Percentiles rank a stretch among this genome's conserved stretches.
These are phyloP conservation scores for Equus przewalskii DNA, from an alignment of 2,113 vertebrate genomes.

Conservation along the genomic window DNA sequence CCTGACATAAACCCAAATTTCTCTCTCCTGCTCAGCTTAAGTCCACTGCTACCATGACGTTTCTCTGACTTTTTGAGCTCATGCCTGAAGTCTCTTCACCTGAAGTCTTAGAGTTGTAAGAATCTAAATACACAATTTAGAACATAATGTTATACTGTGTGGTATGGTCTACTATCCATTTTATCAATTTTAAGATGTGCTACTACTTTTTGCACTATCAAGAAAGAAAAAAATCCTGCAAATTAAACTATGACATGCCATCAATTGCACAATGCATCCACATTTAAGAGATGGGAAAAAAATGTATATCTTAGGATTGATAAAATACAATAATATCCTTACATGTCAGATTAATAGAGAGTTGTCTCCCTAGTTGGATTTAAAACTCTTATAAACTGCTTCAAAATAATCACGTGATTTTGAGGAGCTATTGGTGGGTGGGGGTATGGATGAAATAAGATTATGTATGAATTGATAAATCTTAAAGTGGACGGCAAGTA, in stretches of 20 bases:
- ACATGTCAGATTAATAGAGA: not conserved
- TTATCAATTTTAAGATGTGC: not conserved
- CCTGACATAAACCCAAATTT: not conserved
- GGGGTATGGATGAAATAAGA: not conserved
- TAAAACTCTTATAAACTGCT: not conserved
- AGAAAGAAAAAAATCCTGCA: slow-evolving; percentile 33
- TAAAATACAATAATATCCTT: not conserved
- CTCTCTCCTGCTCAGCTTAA: not conserved
- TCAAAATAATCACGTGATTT: not conserved
- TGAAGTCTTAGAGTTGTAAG: not conserved
- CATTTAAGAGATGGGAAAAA: not conserved
- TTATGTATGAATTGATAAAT: not conserved
- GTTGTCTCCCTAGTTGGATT: not conserved
- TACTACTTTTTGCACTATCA: not conserved
- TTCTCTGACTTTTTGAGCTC: not conserved
- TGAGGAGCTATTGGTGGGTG: not conserved
- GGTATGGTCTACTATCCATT: not conserved
- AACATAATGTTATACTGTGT: not conserved
- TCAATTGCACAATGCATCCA: not conserved
- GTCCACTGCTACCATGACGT: not conserved
- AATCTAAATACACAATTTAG: not conserved
- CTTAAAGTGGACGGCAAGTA: not conserved
- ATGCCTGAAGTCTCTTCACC: not conserved
- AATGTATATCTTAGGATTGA: not conserved
- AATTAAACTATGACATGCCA: not conserved